A percentile compares a stretch with the other conserved stretches of the same genome.
phyloP scores from a whole-genome alignment of 1,140 invertebrate species.

The Drosophila rufa region DNA sequence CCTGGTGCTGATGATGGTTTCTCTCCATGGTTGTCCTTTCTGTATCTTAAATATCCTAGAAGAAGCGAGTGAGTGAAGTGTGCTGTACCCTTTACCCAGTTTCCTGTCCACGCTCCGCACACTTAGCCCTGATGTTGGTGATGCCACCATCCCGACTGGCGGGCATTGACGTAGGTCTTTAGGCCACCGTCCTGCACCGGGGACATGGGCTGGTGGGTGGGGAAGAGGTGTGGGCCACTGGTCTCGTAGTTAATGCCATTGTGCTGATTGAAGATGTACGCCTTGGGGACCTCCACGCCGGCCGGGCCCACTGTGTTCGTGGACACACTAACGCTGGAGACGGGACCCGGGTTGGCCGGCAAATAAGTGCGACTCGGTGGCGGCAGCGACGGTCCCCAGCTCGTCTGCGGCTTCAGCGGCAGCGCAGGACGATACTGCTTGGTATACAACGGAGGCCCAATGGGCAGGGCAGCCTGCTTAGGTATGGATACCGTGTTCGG shows the following conservation, averaged over 20 bases:
- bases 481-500: slow-evolving; percentile 63
- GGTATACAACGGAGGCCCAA: slow-evolving; percentile 44
- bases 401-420: slow-evolving; percentile 59
- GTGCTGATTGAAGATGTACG: slow-evolving; percentile 82
- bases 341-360: slow-evolving; percentile 42
- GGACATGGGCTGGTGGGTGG: slow-evolving; percentile 52
- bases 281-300: slow-evolving; percentile 70
- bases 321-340: slow-evolving; percentile 58
- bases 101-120: not conserved
- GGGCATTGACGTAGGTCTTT: slow-evolving; percentile 74
- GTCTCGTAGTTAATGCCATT: slow-evolving; percentile 82
- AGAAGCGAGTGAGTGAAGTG: slow-evolving; percentile 19
- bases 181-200: slow-evolving; percentile 58
- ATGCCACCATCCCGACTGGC: slow-evolving; percentile 76
- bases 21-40: not conserved
- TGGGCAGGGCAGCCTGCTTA: slow-evolving; percentile 35
- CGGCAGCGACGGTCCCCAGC: slow-evolving; percentile 45
- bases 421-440: slow-evolving; percentile 58
- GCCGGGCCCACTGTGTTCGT: slow-evolving; percentile 29
- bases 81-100: not conserved
- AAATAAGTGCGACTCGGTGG: slow-evolving; percentile 59
- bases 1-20: slow-evolving; percentile 12
- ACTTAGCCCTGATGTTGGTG: slow-evolving; percentile 67
- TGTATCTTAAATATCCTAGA: slow-evolving; percentile 26
- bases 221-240: slow-evolving; percentile 77